Percentiles rank a stretch among this genome's conserved stretches.
phyloP scores from a whole-genome alignment of 2,888 invertebrate genomes.

The Stenodera caucasica region DNA sequence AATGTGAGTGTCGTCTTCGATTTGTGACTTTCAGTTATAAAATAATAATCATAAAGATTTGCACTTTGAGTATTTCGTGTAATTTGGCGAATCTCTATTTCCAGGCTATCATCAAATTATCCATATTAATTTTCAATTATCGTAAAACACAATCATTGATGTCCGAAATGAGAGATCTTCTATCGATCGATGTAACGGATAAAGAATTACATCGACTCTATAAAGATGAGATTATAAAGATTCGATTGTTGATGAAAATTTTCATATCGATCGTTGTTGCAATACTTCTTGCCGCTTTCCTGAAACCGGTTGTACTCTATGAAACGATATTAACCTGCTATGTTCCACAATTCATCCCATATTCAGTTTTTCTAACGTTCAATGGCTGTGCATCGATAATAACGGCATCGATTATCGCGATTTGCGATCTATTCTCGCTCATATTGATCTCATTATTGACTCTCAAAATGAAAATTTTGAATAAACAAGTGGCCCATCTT shows the following conservation, averaged over 20 bases:
- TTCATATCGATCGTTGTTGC: not conserved
- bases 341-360: too few relatives aligned
- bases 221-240: not conserved
- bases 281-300: not conserved
- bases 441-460: not conserved
- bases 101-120: not conserved
- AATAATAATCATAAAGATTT: too few relatives aligned
- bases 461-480: not conserved
- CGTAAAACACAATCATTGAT: too few relatives aligned
- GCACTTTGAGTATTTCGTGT: too few relatives aligned
- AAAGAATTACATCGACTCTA: not conserved
- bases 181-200: not conserved
- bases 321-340: too few relatives aligned
- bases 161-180: too few relatives aligned
- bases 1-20: too few relatives aligned
- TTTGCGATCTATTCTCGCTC: not conserved
- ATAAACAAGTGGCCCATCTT: not conserved
- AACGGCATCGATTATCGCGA: too few relatives aligned
- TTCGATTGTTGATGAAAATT: not conserved
- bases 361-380: too few relatives aligned
- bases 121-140: not conserved
- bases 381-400: too few relatives aligned
- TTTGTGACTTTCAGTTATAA: too few relatives aligned
- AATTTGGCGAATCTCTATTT: too few relatives aligned
- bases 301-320: not conserved